Base-by-base conservation (phyloP, 2,113 vertebrate genomes). In the Lipophrys pholis region DNA sequence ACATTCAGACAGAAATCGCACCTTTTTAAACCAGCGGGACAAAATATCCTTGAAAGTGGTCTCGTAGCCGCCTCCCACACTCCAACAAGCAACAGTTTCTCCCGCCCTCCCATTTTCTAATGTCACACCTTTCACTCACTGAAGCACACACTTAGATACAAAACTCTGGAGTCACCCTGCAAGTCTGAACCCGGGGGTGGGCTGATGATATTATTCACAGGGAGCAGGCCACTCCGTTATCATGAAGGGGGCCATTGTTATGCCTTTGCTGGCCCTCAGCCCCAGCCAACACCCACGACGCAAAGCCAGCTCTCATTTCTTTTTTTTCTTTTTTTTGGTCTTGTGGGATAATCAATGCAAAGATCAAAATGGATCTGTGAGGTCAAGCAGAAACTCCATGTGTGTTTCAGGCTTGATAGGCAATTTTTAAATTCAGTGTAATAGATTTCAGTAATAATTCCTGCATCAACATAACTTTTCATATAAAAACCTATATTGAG, bases 201-300 rank as follows among this genome's bases (percentile, higher is more conserved):
- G 80, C 78, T 81, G 78, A 87, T 89, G 74, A 82, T 89, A 89
- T 90, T 91, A 89, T 91, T 91, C 89, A 73, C 82, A 82, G 68
- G 73, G 76, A 67, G 79, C 54, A 30, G 75, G 90, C 42, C 50
- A 84, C 88, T 86, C 78, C 89, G 93, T 91, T 85, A 88, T 90
- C 72, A 80, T 92, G 82, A 94, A 93, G 79, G 65, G 69, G 56
- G 67, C 76, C 74, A 92, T 92, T 93, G 93, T 94, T 89, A 48
- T 30, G 67, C 51, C 59, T 54, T 48, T 12, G 55, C 73, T 61
- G 67, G 68, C 58, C 65, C 62, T 58, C 51, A 15, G 76, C 21
- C 67, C 71, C 52, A 3, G 58, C 81, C 75, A 66, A 82, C 83
- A 87, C 87, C 79, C 78, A 72, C 69, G 67, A 74, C 87, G 53